Conservation (phyloP, 2,113 vertebrate genomes). For the Boulengeromyrus knoepffleri region DNA sequence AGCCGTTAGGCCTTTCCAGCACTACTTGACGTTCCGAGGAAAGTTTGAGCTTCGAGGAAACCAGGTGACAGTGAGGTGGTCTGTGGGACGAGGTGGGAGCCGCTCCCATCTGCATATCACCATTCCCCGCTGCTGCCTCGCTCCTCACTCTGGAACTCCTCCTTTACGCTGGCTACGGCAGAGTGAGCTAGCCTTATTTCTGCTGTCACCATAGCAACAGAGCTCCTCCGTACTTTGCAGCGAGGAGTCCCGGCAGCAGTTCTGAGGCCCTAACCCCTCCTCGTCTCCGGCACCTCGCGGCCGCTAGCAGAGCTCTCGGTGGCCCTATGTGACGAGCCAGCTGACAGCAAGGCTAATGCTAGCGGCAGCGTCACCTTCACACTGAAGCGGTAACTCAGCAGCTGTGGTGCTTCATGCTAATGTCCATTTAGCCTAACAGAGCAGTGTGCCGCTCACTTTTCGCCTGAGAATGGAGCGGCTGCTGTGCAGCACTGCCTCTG, state of each 20-base stretch:
- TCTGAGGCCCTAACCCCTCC: neutral
- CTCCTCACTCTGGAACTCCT: neutral
- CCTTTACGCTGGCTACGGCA: neutral
- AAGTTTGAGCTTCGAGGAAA: neutral
- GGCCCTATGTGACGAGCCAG: neutral
- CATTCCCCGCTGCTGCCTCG: neutral
- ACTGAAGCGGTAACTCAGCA: neutral
- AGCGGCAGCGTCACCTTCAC: neutral
- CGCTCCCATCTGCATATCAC: neutral
- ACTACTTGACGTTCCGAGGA: neutral
- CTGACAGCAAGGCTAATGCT: neutral
- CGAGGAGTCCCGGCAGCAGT: neutral
- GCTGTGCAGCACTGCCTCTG: neutral
- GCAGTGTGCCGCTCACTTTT: neutral
- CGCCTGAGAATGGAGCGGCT: neutral
- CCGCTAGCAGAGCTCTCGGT: neutral
- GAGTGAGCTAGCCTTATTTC: neutral
- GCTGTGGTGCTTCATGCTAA: neutral
- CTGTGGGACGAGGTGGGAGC: neutral
- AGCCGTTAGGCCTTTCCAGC: neutral
- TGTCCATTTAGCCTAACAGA: neutral
- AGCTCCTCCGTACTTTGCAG: neutral
- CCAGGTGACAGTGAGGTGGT: neutral
- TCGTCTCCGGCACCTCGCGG: neutral
- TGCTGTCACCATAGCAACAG: slow-evolving; percentile 1